phyloP scores from a whole-genome alignment of 2,797 vertebrate species.

The Fundulus diaphanus region DNA sequence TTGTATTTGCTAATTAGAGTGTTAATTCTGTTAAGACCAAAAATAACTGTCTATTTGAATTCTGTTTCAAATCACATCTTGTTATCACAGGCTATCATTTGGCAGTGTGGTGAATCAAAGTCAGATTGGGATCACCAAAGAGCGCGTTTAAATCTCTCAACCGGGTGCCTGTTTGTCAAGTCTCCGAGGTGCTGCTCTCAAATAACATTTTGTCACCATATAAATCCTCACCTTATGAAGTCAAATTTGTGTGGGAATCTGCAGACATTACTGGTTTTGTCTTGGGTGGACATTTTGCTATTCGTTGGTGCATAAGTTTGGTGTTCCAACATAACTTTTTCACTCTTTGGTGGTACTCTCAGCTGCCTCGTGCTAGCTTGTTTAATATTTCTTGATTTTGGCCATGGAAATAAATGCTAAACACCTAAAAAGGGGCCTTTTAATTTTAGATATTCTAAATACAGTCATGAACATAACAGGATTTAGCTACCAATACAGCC shows the following conservation, averaged over 20 bases:
- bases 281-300: neutral
- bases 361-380: neutral
- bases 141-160: neutral
- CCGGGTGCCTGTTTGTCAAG: neutral
- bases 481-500: slow-evolving; percentile 19
- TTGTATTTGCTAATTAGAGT: neutral
- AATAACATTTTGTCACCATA: neutral
- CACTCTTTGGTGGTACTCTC: neutral
- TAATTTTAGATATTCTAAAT: neutral
- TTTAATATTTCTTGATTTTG: neutral
- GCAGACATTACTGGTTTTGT: neutral
- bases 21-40: neutral
- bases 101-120: neutral
- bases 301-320: neutral
- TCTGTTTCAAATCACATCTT: neutral
- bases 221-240: neutral
- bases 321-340: neutral
- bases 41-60: neutral
- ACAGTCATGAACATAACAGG: neutral
- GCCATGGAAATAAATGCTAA: neutral
- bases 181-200: neutral
- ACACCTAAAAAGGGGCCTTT: neutral
- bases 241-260: neutral
- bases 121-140: neutral
- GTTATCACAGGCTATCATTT: neutral